Percentiles rank a stretch among this genome's conserved stretches.
Conservation (phyloP, 2,113 vertebrate species). For the Perognathus longimembris region DNA sequence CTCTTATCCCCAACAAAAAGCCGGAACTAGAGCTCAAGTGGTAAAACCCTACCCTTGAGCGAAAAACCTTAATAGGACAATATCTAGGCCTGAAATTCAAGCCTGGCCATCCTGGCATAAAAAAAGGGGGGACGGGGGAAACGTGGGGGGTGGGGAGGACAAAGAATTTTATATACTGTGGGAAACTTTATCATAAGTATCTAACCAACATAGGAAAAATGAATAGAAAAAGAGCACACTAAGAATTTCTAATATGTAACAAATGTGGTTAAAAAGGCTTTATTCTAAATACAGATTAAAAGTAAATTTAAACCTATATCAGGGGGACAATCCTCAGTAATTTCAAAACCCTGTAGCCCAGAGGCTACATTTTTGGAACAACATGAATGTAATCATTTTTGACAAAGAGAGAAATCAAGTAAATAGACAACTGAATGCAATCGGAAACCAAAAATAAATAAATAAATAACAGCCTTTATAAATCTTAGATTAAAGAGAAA, state of each 20-base stretch:
- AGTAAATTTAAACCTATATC: background rate
- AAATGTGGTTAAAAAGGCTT: background rate
- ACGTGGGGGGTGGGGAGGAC: too few species aligned
- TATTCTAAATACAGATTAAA: constrained; percentile 19
- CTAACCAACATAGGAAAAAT: background rate
- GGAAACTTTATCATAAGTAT: too few species aligned
- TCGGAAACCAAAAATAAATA: constrained; percentile 8
- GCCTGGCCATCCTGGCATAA: too few species aligned
- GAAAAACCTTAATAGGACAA: too few species aligned
- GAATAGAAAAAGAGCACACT: background rate
- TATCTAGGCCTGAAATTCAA: too few species aligned
- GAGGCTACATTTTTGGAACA: background rate
- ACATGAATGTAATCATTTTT: constrained; percentile 18
- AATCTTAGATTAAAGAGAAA: constrained; percentile 19
- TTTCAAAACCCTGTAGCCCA: background rate
- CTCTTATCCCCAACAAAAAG: too few species aligned
- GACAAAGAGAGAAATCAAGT: background rate
- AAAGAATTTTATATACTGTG: too few species aligned
- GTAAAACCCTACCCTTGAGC: too few species aligned
- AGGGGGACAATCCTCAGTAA: background rate
- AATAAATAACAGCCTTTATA: background rate
- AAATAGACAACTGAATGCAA: background rate
- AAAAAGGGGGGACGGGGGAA: too few species aligned
- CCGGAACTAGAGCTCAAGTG: too few species aligned
- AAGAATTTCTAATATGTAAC: background rate